Conservation (phyloP, 2,888 invertebrate genomes). For the Anoplius nigerrimus region DNA sequence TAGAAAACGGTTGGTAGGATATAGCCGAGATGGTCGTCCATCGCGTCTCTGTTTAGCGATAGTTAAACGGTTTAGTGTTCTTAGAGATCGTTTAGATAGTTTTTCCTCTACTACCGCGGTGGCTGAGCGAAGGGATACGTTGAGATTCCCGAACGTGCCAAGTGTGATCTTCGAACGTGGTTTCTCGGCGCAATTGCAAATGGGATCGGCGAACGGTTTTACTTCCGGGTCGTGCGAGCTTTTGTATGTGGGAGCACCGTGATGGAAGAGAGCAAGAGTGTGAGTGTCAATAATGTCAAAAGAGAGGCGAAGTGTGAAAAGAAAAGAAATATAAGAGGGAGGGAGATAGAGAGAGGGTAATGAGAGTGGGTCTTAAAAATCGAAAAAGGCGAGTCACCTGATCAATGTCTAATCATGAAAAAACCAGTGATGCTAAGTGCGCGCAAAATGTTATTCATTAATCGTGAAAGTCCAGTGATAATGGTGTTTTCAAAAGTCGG, state of each 20-base stretch:
- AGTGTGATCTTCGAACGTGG: slow-evolving; percentile 54
- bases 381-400: slow-evolving; percentile 7
- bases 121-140: slow-evolving; percentile 62
- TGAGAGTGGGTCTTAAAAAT: not conserved
- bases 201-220: slow-evolving; percentile 12
- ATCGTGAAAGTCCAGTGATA: slow-evolving; percentile 41
- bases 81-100: slow-evolving; percentile 70
- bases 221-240: slow-evolving; percentile 1
- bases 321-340: not conserved
- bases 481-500: slow-evolving; percentile 30
- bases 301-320: not conserved
- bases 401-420: not conserved
- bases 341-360: not conserved
- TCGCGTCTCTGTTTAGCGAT: slow-evolving; percentile 67
- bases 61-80: slow-evolving; percentile 68
- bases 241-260: no score
- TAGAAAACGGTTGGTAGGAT: slow-evolving; percentile 65
- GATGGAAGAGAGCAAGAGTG: slow-evolving; percentile 1
- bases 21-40: slow-evolving; percentile 54
- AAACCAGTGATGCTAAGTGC: slow-evolving; percentile 14
- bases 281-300: not conserved
- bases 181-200: slow-evolving; percentile 29
- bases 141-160: slow-evolving; percentile 54
- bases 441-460: slow-evolving; percentile 25
- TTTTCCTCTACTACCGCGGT: slow-evolving; percentile 68